Conservation (phyloP, 2,888 invertebrate species). For the Acanthosepion pharaonis region DNA sequence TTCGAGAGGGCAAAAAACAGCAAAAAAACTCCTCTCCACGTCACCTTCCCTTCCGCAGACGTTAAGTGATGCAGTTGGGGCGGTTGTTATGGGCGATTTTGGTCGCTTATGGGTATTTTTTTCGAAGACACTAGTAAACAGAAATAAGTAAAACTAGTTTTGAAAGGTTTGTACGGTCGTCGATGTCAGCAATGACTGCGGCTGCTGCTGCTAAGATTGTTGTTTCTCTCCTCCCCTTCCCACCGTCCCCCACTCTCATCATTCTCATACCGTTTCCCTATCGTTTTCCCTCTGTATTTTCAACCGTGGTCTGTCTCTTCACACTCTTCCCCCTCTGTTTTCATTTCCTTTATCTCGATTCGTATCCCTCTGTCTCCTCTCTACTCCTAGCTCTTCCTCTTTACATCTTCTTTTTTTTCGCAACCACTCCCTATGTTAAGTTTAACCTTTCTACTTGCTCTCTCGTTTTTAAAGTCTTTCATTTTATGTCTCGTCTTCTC, state of each 20-base stretch:
- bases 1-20: background rate
- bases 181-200: slow-evolving; percentile 12
- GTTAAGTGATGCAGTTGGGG: background rate
- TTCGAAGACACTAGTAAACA: slow-evolving; percentile 33
- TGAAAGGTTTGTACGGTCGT: background rate
- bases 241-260: background rate
- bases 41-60: background rate
- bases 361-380: background rate
- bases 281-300: background rate
- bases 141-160: background rate
- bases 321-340: background rate
- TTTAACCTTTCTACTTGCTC: background rate
- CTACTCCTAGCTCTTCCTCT: background rate
- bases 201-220: background rate
- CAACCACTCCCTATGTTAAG: background rate
- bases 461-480: no score
- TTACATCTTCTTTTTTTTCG: background rate
- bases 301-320: background rate
- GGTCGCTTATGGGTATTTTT: background rate
- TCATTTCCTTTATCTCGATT: background rate
- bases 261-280: background rate
- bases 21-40: background rate
- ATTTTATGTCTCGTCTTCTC: no score
- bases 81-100: slow-evolving; percentile 9
- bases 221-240: background rate